Evolutionary conservation across 2,113 vertebrate genomes (phyloP).

Genomic region (Chamaetylas fuelleborni): DNA sequence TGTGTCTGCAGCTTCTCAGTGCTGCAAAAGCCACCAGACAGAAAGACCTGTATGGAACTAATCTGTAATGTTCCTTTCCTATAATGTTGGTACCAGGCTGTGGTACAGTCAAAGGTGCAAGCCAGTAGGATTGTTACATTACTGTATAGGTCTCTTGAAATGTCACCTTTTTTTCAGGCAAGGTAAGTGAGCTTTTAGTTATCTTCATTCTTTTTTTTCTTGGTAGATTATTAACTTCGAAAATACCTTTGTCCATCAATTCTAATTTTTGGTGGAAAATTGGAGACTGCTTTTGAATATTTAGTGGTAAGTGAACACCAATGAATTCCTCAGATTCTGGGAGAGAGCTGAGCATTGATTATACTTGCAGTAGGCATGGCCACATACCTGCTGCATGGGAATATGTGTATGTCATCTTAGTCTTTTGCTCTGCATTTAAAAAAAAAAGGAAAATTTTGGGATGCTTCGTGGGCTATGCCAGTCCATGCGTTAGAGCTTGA

Average conservation of each 20-base stretch:
- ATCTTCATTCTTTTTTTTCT: neutral
- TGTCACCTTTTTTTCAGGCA: neutral
- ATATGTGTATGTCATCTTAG: neutral
- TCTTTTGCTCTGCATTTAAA: neutral
- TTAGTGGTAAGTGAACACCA: neutral
- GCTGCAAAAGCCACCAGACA: neutral
- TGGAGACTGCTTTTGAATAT: neutral
- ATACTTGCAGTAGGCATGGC: neutral
- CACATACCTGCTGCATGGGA: neutral
- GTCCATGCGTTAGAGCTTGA: neutral
- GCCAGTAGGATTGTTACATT: neutral
- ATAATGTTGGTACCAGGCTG: neutral
- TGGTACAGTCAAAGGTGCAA: neutral
- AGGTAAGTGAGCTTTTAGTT: neutral
- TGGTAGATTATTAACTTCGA: neutral
- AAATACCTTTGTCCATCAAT: neutral
- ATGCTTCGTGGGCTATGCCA: neutral
- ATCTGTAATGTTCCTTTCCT: neutral
- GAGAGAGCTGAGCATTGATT: neutral
- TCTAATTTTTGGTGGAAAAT: neutral
- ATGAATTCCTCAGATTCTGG: neutral
- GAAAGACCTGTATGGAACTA: neutral
- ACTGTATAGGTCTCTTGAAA: neutral
- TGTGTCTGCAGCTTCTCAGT: accelerated
- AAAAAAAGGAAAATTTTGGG: neutral